Base-by-base conservation (phyloP, 1,140 invertebrate species). In the Lordiphosa collinella region DNA sequence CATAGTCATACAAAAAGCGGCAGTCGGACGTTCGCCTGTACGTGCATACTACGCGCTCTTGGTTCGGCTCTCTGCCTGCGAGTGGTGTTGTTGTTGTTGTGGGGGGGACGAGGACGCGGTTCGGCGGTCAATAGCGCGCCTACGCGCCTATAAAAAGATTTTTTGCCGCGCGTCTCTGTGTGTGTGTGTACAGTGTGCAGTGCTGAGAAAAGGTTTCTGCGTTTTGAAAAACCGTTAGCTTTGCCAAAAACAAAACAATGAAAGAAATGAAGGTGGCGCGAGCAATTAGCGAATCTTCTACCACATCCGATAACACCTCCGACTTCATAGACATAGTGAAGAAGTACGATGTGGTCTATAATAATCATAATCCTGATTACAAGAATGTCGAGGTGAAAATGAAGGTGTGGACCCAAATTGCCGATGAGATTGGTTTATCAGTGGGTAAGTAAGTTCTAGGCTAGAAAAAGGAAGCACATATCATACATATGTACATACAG, bases 241-340 rank as follows among this genome's bases (percentile, higher is more conserved):
- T 47, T 49, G 50, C 31, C 10, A 53, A 53, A 44, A 36, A 37
- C 11, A 52, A n/a, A 32, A 67, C 58, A 60, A 86, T 72, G 75
- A 74, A 75, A 52, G 82, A 87, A 57, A 61, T 85, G 51, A 87
- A 87, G 67, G 66, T 79, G 47, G 75, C 86, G 47, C 82, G 86
- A 49, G 78, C 61, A 54, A 87, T 84, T 47, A 88, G 86, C 49
- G 86, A 88, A 56, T 88, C 86, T 11, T 88, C 86, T 7, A 88
- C 86, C 11, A 88, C 82, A 18, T 88, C 86, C 29, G 87, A 88
- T 69, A 88, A 88, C 50, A 88, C 87, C 43, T 87, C 79, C 49
- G 86, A 88, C 38, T 88, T 88, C 46, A 88, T 88, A 46, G 87
- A 88, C 61, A 88, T 88, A 49, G 87, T 88, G 10, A 88, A 88